Evolutionary conservation across 2,113 vertebrate genomes (phyloP), one percentile per base, ranked within the genome.

Genomic region (Thomomys bottae): DNA sequence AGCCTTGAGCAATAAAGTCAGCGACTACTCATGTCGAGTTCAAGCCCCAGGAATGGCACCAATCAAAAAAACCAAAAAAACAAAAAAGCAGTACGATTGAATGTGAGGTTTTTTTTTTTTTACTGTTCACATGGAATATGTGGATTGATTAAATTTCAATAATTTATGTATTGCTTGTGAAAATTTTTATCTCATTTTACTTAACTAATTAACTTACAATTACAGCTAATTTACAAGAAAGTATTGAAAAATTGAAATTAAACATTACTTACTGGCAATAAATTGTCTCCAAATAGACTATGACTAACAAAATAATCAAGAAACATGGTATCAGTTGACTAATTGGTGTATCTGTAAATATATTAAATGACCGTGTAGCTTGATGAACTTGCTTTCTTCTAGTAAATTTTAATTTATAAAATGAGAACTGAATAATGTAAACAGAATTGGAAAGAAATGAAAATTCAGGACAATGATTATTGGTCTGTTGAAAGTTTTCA

Each of bases 321-420:
- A 84, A 20, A 80, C 38, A 38, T 89, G 11, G 12, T 78, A 49
- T 90, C 42, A 24, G 10, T 88, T 85, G 66, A 90, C 66, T 85
- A 63, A 84, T 84, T 89, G 88, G 8, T 72, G 87, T 81, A 85
- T 40, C 32, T 57, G 71, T 71, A 90, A 91, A 96, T 67, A 88
- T 82, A 93, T 93, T 68, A 20, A 6, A 64, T 87, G 36, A 32
- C 49, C 76, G 0, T 36, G 3, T 42, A 57, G 40, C 59, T 96
- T 92, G 72, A 72, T 87, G 57, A 92, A 9, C 10, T 64, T 93
- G 3, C 8, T 34, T 71, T 92, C 20, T n/a, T 89, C 77, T 88
- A 40, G 36, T 57, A 88, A 78, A 71, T 78, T 68, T 91, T 92
- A 59, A 75, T 79, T 91, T 38, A 34, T 57, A 77, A 54, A 86